These are phyloP conservation scores for Rhinichthys klamathensis DNA, from an alignment of 2,113 vertebrate species.

Conservation along the genomic window DNA sequence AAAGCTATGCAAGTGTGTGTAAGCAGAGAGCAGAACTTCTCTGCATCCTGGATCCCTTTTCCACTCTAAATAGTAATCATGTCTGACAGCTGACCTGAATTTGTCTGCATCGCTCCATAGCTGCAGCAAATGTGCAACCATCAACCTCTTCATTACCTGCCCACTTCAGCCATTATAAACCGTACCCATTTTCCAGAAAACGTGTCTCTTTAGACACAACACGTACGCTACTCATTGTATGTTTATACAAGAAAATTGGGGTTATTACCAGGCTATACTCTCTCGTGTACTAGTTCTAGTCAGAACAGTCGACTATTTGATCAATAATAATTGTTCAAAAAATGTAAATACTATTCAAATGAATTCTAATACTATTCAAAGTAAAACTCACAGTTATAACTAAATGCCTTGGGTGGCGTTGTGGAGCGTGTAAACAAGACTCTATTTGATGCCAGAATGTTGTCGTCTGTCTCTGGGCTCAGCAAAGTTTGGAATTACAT, in stretches of 20 bases:
- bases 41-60: constrained; percentile 30
- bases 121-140: background rate
- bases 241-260: background rate
- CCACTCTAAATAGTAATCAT: constrained; percentile 48
- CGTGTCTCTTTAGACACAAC: background rate
- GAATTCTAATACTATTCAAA: too few relatives aligned
- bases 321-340: too few relatives aligned
- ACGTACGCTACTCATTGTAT: background rate
- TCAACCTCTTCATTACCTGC: constrained; percentile 43
- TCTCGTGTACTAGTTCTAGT: too few relatives aligned
- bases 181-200: background rate
- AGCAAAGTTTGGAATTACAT: too few relatives aligned
- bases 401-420: too few relatives aligned
- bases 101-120: constrained; percentile 50
- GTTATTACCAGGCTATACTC: background rate
- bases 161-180: constrained; percentile 19
- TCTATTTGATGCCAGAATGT: too few relatives aligned
- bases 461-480: too few relatives aligned
- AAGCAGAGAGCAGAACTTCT: constrained; percentile 39
- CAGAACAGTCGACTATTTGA: too few relatives aligned
- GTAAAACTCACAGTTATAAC: too few relatives aligned
- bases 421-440: too few relatives aligned
- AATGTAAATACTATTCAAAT: too few relatives aligned
- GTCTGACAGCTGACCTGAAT: constrained; percentile 60
- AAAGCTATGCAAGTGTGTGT: background rate